Conservation (phyloP, 1,140 invertebrate genomes). For the Drosophila bocki region DNA sequence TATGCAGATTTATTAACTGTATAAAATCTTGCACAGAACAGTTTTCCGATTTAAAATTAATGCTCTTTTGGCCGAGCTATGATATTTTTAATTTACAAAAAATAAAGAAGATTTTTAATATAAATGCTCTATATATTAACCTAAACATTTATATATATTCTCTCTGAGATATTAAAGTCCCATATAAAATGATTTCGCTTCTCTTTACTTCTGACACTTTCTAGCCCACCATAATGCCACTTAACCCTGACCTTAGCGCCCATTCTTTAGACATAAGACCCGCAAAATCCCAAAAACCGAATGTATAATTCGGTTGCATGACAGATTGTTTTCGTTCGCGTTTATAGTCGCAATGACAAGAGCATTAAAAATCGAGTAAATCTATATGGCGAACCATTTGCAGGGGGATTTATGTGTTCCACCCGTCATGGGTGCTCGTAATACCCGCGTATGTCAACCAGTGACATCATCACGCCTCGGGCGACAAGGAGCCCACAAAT, state of each 20-base stretch:
- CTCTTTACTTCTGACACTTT: not conserved
- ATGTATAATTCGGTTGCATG: constrained; percentile 14
- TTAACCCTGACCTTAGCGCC: constrained; percentile 40
- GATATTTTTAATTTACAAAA: too few relatives aligned
- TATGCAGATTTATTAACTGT: too few relatives aligned
- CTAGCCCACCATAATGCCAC: constrained; percentile 9
- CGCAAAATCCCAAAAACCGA: not conserved
- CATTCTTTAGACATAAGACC: constrained; percentile 26
- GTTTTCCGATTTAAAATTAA: too few relatives aligned
- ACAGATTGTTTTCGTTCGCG: constrained; percentile 35
- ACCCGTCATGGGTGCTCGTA: constrained; percentile 14
- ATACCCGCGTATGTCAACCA: constrained; percentile 32
- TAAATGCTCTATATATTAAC: too few relatives aligned
- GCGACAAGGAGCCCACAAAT: constrained; percentile 40
- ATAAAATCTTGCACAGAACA: too few relatives aligned
- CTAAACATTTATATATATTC: not conserved
- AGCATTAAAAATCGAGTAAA: constrained; percentile 61
- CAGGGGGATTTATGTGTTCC: constrained; percentile 27
- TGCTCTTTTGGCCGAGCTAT: too few relatives aligned
- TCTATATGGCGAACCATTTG: constrained; percentile 38
- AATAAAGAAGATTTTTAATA: too few relatives aligned
- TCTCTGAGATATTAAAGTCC: not conserved
- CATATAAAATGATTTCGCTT: not conserved
- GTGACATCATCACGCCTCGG: constrained; percentile 64
- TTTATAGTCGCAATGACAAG: constrained; percentile 41